These are phyloP conservation scores for Tachyglossus aculeatus DNA, from an alignment of 2,797 vertebrate species.

Conservation along the genomic window DNA sequence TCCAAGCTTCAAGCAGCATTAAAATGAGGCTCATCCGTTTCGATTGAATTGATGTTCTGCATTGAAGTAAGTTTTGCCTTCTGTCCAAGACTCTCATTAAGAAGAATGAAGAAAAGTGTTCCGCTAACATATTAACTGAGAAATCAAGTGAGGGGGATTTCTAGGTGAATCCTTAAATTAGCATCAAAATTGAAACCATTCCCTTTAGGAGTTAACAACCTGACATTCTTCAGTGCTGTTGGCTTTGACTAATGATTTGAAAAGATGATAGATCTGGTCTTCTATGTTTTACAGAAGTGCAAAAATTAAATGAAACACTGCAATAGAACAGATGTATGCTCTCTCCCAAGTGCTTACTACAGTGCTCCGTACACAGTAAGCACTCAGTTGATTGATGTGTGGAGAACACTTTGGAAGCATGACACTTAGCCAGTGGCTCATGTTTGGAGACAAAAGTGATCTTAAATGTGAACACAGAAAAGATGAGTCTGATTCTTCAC, in stretches of 20 bases:
- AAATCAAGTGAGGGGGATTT: neutral
- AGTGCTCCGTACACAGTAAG: no score
- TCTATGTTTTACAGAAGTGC: neutral
- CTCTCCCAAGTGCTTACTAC: no score
- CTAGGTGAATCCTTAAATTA: neutral
- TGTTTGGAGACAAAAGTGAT: no score
- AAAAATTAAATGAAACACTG: no score
- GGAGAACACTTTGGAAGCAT: no score
- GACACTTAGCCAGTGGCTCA: no score
- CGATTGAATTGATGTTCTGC: accelerated
- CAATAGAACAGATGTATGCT: neutral
- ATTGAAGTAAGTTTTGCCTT: neutral
- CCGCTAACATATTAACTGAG: neutral
- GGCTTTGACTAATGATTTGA: neutral
- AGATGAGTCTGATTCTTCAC: no score
- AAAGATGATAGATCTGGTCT: neutral
- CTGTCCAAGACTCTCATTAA: neutral
- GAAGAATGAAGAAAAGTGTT: neutral
- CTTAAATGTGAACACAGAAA: no score
- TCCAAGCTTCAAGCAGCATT: neutral
- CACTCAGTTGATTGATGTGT: no score
- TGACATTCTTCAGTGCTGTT: neutral
- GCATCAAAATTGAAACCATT: neutral
- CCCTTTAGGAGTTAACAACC: neutral
- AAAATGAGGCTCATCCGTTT: neutral